Percentiles rank a stretch among this genome's conserved stretches.
These are phyloP conservation scores for Cordylochernes scorpioides DNA, from an alignment of 2,888 invertebrate genomes.

Conservation along the genomic window DNA sequence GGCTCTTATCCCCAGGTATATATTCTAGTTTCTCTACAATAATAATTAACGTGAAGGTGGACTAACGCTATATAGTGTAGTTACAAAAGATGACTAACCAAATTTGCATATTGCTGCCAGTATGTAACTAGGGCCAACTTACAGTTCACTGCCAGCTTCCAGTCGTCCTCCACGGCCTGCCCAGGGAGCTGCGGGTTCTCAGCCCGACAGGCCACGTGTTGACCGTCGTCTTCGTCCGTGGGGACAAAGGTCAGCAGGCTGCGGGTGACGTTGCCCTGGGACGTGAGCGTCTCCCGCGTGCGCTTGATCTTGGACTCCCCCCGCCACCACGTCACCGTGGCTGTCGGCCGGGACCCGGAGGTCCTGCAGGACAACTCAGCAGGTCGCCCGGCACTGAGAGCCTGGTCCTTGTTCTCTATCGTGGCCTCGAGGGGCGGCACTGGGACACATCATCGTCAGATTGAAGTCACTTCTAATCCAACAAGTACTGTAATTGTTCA, in stretches of 20 bases:
- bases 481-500: too few species aligned
- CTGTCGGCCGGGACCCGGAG: slow-evolving; percentile 19
- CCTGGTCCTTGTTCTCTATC: slow-evolving; percentile 8
- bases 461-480: too few species aligned
- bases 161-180: slow-evolving; percentile 15
- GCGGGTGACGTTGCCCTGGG: slow-evolving; percentile 15
- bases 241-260: slow-evolving; percentile 16
- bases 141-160: slow-evolving; percentile 17
- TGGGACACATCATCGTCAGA: slow-evolving; percentile 2
- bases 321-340: slow-evolving; percentile 59
- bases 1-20: too few species aligned
- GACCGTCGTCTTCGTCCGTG: slow-evolving; percentile 15
- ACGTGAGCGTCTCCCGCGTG: slow-evolving; percentile 13
- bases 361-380: slow-evolving; percentile 11
- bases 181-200: slow-evolving; percentile 16
- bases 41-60: too few species aligned
- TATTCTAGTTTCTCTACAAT: too few species aligned
- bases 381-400: slow-evolving; percentile 8
- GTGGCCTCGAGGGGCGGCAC: slow-evolving; percentile 10
- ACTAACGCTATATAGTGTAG: too few species aligned
- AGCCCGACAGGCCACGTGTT: slow-evolving; percentile 28
- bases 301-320: slow-evolving; percentile 42
- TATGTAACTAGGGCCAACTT: too few species aligned
- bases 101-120: too few species aligned
- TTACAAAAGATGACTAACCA: too few species aligned